Conservation (phyloP, 1,140 invertebrate species). For the Lysiphlebus fabarum region DNA sequence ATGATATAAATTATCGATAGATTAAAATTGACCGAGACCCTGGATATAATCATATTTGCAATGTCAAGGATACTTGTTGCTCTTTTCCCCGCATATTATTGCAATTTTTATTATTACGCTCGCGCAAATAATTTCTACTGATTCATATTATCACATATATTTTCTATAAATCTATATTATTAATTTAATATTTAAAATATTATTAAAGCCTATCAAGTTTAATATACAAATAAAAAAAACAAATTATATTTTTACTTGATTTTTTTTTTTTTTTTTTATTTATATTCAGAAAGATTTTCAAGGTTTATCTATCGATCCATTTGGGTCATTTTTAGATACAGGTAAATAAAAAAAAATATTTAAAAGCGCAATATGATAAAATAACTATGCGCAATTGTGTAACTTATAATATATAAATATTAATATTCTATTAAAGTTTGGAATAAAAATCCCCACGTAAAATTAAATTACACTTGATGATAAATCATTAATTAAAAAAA, state of each 20-base stretch:
- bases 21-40: neutral
- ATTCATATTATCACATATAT: no score
- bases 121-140: neutral
- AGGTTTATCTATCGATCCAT: slow-evolving; percentile 45
- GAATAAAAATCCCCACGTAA: slow-evolving; percentile 50
- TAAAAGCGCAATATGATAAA: no score
- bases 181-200: no score
- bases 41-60: slow-evolving; percentile 5
- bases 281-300: no score
- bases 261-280: no score
- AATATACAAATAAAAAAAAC: slow-evolving; percentile 1
- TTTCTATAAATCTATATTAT: no score
- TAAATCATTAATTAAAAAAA: slow-evolving; percentile 44
- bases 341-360: no score
- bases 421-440: slow-evolving; percentile 41
- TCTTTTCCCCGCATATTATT: neutral
- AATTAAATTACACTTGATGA: slow-evolving; percentile 40
- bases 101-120: neutral
- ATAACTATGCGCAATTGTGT: slow-evolving; percentile 24
- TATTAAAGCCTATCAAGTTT: neutral
- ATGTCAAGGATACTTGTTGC: slow-evolving; percentile 39
- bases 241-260: no score
- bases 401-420: neutral
- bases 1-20: no score
- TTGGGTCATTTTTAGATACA: slow-evolving; percentile 7